Evolutionary conservation across 2,113 vertebrate species (phyloP), one percentile per base, ranked within the genome.

Genomic region (Helogale parvula): DNA sequence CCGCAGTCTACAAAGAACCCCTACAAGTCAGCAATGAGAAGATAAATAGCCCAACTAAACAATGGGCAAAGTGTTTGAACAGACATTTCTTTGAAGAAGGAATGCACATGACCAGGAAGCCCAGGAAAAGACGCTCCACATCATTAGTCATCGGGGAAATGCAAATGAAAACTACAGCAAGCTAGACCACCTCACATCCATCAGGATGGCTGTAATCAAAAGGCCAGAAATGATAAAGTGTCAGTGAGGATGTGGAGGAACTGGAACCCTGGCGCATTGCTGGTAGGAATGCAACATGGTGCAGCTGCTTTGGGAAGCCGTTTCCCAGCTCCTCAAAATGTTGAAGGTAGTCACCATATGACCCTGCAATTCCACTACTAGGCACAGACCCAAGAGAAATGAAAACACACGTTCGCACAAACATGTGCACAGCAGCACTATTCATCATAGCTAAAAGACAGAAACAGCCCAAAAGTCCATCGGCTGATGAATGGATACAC

Each of bases 141-240:
- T 50, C 83, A 76, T 38, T 57, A 77, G 31, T 21, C 74, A 15
- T 77, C 29, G 31, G 45, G 82, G 27, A 89, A 69, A 88, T n/a
- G 69, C 12, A 50, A 89, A 92, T 76, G 41, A 86, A 93, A 91
- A 74, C n/a, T 91, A 95, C 50, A 84, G 4, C 50, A 29, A 87
- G 90, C 16, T 77, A 15, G 2, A 65, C 16, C 15, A 65, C 16
- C 23, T 72, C n/a, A 27, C 1, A 60, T 17, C 33, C 16, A 38
- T 17, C 3, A 33, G 54, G 25, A 45, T 45, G 54, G 69, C 25
- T 72, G 2, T 13, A 35, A 12, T 11, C 4, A 74, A 85, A 95
- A 68, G 25, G 77, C 33, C 50, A 45, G 89, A 87, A 38, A 88
- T 29, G 16, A 21, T 10, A 13, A 65, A 25, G 60, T 31, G 11